Base-by-base conservation (phyloP, 2,113 vertebrate species). In the Tupaia chinensis region DNA sequence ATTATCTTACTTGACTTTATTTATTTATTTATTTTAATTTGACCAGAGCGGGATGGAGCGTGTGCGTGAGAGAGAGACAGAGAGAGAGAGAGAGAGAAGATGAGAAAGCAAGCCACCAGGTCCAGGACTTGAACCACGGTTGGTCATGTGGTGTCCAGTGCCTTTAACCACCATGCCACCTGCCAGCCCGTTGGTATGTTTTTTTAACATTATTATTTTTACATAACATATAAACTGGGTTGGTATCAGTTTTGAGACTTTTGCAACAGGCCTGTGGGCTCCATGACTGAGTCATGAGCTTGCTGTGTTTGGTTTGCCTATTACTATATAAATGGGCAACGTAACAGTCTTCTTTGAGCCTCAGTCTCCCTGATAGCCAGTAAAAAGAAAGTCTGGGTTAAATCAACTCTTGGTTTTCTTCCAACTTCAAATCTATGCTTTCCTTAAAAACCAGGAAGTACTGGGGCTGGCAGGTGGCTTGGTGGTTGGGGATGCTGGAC, bases 381-480 rank as follows among this genome's bases (percentile, higher is more conserved):
- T n/a, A 79, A 70, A 87, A 66, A 73, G 23, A 84, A 76, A 88
- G 65, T 69, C 63, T 58, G 11, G 7, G 61, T 86, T 65, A 58
- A 86, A 80, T 89, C 72, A n/a, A 77, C 65, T 65, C 54, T 80
- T 93, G 14, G 17, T 84, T 95, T 76, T 89, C 27, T 94, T 95
- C 78, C 32, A 84, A 54, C 53, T 80, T 80, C 68, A 78, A 86
- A 83, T 93, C 34, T 68, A 34, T 92, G 53, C 54, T 86, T 86
- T 82, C 74, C 29, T 95, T 34, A 82, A 83, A 89, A 93, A 86
- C 77, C 61, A 89, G 69, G 20, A 95, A 56, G 27, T 19, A 44
- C 32, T 44, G 44, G 44, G 44, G 44, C 44, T 44, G 44, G 44
- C 44, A 44, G 44, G 44, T 44, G 44, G 44, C 44, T 4, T 44